phyloP scores from a whole-genome alignment of 2,113 vertebrate species.

The Alligator sinensis region DNA sequence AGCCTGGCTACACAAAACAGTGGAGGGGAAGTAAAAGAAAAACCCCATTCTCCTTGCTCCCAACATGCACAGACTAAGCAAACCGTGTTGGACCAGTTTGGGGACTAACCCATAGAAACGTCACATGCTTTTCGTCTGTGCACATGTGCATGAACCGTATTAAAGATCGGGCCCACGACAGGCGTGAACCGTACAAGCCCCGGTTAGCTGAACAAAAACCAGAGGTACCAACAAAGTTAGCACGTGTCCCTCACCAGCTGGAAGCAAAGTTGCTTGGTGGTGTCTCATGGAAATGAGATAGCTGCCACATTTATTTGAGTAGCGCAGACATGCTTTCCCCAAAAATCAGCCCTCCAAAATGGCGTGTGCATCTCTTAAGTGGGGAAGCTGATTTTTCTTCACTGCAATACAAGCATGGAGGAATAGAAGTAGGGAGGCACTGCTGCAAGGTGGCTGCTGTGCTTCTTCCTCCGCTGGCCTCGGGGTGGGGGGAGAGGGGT shows the following conservation, averaged over 20 bases:
- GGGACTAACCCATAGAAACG: background rate
- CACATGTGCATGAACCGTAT: constrained; percentile 28
- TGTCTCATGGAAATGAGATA: background rate
- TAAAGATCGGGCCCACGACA: constrained; percentile 28
- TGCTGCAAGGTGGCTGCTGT: too few relatives aligned
- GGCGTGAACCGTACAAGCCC: background rate
- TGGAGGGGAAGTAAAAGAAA: background rate
- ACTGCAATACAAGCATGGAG: too few relatives aligned
- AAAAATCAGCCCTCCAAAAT: too few relatives aligned
- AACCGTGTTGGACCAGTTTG: background rate
- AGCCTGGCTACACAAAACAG: background rate
- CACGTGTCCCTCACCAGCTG: background rate
- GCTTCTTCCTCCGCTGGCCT: too few relatives aligned
- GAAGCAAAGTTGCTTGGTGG: constrained; percentile 9
- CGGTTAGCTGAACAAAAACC: constrained; percentile 35
- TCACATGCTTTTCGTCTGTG: background rate
- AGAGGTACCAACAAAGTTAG: background rate
- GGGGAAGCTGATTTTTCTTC: too few relatives aligned
- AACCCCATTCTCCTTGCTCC: background rate
- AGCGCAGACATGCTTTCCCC: too few relatives aligned
- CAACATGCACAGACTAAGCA: background rate
- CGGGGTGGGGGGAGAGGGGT: too few relatives aligned
- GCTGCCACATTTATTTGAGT: too few relatives aligned
- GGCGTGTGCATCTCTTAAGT: too few relatives aligned
- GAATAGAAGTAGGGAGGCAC: too few relatives aligned